Conservation (phyloP, 2,888 invertebrate genomes). For the Lamproptera curius region DNA sequence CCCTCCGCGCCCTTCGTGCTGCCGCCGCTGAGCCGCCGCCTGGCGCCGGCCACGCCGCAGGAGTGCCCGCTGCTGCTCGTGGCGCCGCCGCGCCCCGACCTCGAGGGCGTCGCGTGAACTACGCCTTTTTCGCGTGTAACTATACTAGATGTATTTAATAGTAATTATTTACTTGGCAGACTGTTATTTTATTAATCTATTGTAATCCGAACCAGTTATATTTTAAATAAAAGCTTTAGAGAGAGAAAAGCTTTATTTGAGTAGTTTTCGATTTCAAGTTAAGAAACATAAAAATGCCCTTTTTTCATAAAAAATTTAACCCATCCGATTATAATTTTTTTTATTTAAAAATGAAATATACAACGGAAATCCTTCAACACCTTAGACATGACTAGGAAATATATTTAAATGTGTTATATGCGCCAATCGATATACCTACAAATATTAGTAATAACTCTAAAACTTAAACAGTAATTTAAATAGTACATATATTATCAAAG, state of each 20-base stretch:
- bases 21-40: slow-evolving; percentile 33
- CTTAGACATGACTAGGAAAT: background rate
- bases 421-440: no score
- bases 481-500: no score
- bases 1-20: slow-evolving; percentile 31
- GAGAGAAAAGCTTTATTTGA: background rate
- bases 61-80: slow-evolving; percentile 45
- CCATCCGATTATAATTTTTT: no score
- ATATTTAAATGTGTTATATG: no score
- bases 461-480: no score
- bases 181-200: background rate
- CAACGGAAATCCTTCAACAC: background rate
- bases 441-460: no score
- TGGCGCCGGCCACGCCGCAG: slow-evolving; percentile 27
- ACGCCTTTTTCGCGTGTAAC: background rate
- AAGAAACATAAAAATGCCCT: no score
- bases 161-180: slow-evolving; percentile 1
- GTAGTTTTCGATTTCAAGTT: background rate
- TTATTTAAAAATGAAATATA: background rate
- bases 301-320: no score
- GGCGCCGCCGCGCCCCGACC: slow-evolving; percentile 65
- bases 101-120: slow-evolving; percentile 54
- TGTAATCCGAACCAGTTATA: slow-evolving; percentile 3
- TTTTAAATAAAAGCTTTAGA: background rate
- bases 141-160: background rate